Base-by-base conservation (phyloP, 2,888 invertebrate species). In the Morpho helenor region DNA sequence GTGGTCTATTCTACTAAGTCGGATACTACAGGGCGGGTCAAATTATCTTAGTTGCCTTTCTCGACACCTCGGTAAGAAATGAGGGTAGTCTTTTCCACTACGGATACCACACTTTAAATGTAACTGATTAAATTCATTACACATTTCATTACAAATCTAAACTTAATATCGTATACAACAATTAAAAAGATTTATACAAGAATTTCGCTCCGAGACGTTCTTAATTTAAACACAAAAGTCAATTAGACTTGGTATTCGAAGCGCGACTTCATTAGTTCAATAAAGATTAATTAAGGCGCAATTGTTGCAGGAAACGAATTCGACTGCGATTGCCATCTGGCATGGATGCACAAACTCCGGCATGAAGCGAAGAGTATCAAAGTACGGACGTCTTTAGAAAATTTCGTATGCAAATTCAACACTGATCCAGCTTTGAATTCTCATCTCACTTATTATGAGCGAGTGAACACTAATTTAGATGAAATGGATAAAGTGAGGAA, bases 261-360 rank as follows among this genome's bases (percentile, higher is more conserved):
- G 50, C 60, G 56, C 46, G 57, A 43, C 43, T 56, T 64, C 51
- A 63, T 60, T 62, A 56, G 59, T 60, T 57, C 52, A 66, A 66
- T 64, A 60, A 65, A 53, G 56, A 63, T 64, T 66, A 65, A 67
- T 67, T 62, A 63, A 67, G 48, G 42, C 59, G 46, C 59, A 62
- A 77, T 87, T 84, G 82, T 93, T 92, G 56, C 94, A 96, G 96
- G 94, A 73, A 97, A 96, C 87, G 94, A 93, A 73, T 94, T 96
- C 83, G 91, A 94, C 76, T 97, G 96, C 87, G 96, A 96, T 87
- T 96, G 96, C 79, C 95, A 95, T 69, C 91, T 96, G 73, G 92
- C 93, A 61, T 96, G 96, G 96, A 93, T 96, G 89, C 94, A 95
- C 87, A 93, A 92, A 66, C 91, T 96, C 66, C 92, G 93, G 64